phyloP scores from a whole-genome alignment of 2,113 vertebrate species.

The Laterallus jamaicensis region DNA sequence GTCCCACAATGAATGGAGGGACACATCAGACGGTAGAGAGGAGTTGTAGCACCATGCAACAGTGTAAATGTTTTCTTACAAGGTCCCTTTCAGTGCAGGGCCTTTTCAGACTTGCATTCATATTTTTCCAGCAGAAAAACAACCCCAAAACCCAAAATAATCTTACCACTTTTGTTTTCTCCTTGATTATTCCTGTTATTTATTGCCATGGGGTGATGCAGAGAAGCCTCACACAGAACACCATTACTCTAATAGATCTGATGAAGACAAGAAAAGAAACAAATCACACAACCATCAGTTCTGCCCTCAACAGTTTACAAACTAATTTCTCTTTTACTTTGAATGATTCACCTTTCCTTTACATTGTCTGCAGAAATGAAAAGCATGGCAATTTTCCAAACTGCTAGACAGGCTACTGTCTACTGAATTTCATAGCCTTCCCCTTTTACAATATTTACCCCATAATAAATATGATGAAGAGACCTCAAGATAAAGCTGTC shows the following conservation, averaged over 20 bases:
- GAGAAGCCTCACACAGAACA: not conserved
- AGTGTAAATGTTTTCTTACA: not conserved
- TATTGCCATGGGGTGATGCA: not conserved
- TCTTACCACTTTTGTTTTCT: not conserved
- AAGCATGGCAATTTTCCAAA: not conserved
- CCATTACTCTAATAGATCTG: not conserved
- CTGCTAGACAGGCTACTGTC: not conserved
- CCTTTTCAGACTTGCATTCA: not conserved
- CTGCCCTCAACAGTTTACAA: not conserved
- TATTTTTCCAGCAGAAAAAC: not conserved
- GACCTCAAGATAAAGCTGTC: not conserved
- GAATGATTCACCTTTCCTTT: not conserved
- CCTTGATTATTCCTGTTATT: not conserved
- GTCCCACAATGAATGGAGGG: rapidly evolving
- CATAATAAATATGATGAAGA: not conserved
- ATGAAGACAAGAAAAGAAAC: not conserved
- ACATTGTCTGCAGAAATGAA: not conserved
- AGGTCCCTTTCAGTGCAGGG: not conserved
- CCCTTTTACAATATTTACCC: not conserved
- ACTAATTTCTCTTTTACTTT: not conserved
- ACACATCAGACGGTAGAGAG: not conserved
- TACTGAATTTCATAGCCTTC: not conserved
- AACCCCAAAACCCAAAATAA: not conserved
- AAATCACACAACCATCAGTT: not conserved
- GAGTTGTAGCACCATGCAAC: not conserved